These are phyloP conservation scores for Drosophila mimetica DNA, from an alignment of 2,888 invertebrate genomes.

Conservation along the genomic window DNA sequence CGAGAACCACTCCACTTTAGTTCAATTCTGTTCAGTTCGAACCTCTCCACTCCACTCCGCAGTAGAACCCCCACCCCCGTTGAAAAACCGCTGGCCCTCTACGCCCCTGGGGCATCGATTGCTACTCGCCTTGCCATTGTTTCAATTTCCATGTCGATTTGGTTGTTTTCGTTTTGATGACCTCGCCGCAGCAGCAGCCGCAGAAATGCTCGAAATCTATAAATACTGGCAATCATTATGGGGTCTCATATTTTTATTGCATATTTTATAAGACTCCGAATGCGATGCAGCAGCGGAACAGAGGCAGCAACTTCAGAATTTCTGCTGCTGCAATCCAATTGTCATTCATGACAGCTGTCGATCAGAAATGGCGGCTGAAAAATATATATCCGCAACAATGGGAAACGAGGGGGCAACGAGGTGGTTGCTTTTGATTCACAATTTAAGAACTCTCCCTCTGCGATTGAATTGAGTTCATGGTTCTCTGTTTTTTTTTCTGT, in stretches of 20 bases:
- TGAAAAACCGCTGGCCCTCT: background rate
- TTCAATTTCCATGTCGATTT: constrained; percentile 71
- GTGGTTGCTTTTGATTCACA: constrained; percentile 59
- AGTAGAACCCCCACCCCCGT: constrained; percentile 4
- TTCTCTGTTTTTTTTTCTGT: constrained; percentile 33
- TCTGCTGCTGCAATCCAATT: constrained; percentile 67
- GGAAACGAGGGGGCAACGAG: constrained; percentile 1
- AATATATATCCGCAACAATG: constrained; percentile 40
- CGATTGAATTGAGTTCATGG: constrained; percentile 58
- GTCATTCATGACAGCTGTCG: constrained; percentile 82
- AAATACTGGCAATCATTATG: constrained; percentile 59
- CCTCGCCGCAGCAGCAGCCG: constrained; percentile 51
- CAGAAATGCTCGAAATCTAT: constrained; percentile 47
- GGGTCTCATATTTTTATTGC: constrained; percentile 72
- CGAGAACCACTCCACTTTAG: constrained; percentile 46
- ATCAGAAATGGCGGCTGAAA: constrained; percentile 79
- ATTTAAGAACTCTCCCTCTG: constrained; percentile 9
- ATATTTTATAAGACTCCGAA: constrained; percentile 62
- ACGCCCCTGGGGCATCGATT: constrained; percentile 32
- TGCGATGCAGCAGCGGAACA: constrained; percentile 29
- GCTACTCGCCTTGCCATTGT: constrained; percentile 63
- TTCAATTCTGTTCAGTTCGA: constrained; percentile 10
- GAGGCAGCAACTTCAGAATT: constrained; percentile 6
- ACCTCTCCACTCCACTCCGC: constrained; percentile 9
- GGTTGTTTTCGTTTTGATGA: constrained; percentile 75